phyloP scores from a whole-genome alignment of 2,113 vertebrate species.

The Varanus komodoensis region DNA sequence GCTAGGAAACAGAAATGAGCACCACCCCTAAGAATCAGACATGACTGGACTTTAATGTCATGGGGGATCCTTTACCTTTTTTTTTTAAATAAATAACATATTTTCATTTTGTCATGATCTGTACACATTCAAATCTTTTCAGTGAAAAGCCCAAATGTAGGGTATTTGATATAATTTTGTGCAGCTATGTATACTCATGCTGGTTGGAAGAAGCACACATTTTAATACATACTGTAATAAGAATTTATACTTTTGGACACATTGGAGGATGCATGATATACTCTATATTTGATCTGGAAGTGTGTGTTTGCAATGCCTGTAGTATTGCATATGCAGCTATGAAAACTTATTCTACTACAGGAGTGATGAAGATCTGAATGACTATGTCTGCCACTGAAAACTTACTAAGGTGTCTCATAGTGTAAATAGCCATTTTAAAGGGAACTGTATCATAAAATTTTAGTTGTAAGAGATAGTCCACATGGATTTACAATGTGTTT shows the following conservation, averaged over 20 bases:
- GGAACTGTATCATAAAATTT: background rate
- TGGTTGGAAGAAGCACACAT: background rate
- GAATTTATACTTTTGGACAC: background rate
- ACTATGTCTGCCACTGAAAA: background rate
- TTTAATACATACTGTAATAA: background rate
- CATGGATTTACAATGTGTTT: slow-evolving; percentile 11
- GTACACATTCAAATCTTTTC: no score
- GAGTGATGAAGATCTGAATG: background rate
- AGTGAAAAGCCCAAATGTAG: background rate
- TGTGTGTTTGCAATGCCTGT: background rate
- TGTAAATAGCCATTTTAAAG: slow-evolving; percentile 41
- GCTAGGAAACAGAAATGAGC: no score
- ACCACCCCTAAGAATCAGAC: no score
- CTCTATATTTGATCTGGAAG: background rate
- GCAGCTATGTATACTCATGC: background rate
- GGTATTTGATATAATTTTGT: background rate
- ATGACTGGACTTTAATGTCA: no score
- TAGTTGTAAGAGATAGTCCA: background rate
- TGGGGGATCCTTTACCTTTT: no score
- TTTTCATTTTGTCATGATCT: no score
- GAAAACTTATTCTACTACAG: background rate
- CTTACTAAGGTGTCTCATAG: background rate
- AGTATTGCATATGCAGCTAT: background rate
- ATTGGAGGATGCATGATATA: background rate
- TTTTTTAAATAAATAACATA: no score